A percentile compares a stretch with the other conserved stretches of the same genome.
Evolutionary conservation across 2,113 vertebrate species (phyloP).

Genomic region (Elephas maximus): DNA sequence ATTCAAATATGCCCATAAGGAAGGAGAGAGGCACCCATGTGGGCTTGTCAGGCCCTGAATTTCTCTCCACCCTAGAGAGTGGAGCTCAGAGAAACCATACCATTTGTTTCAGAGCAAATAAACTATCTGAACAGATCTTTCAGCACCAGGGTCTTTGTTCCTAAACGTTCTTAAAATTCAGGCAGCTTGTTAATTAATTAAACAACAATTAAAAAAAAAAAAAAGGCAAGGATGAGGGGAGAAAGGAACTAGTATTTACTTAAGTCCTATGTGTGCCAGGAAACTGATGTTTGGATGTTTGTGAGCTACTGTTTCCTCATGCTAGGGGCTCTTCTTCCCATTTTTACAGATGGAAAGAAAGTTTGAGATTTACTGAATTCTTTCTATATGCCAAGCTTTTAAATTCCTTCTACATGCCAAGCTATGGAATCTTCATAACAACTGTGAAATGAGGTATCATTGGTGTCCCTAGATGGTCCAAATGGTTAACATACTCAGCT

Average conservation of each 20-base stretch:
- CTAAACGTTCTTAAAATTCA: conserved; percentile 20
- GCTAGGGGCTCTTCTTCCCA: not conserved
- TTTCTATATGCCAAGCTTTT: not conserved
- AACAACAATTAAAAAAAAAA: not conserved
- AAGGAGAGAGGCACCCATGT: not conserved
- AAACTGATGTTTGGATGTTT: not conserved
- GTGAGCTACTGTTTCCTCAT: not conserved
- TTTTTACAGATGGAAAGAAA: not conserved
- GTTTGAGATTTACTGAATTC: not conserved
- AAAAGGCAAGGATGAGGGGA: not conserved
- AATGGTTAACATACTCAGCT: not conserved
- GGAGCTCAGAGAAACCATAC: not conserved
- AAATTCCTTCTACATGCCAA: no score
- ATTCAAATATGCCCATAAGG: not conserved
- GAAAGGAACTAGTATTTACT: not conserved
- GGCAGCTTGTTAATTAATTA: not conserved
- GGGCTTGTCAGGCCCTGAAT: not conserved
- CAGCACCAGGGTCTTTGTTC: not conserved
- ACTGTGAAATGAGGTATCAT: not conserved
- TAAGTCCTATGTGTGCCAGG: not conserved
- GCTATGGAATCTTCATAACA: not conserved
- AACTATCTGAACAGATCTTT: not conserved
- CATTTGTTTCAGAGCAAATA: not conserved
- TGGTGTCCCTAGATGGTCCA: not conserved
- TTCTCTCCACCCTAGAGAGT: not conserved